Evolutionary conservation across 1,140 invertebrate genomes (phyloP), one percentile per base, ranked within the genome.

Genomic region (Galleria mellonella): DNA sequence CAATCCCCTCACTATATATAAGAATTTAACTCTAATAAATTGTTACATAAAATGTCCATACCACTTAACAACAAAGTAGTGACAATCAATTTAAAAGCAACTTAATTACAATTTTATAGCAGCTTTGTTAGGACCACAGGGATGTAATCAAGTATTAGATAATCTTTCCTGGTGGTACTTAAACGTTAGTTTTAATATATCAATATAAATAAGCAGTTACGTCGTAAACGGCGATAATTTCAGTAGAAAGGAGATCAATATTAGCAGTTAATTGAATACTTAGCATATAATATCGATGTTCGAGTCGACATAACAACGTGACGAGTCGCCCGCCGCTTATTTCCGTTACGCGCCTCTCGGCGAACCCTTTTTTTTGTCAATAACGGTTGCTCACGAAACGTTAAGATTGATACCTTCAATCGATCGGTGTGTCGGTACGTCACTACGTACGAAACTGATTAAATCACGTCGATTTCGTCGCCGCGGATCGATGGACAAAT

Each of bases 321-420:
- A 81, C 72, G 68, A 60, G 69, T 76, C 10, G 70, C 64, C 59
- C 70, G 67, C 64, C 73, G 69, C 69, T 67, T 62, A 76, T 81
- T 84, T 78, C 77, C 81, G 81, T 84, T 84, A 79, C 65, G 67
- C 64, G 66, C 71, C 61, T 76, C 65, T 77, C 71, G 71, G 75
- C 77, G 55, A 70, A 62, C 77, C 77, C 81, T 81, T 83, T 82
- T n/a, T n/a, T 82, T 81, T 79, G 71, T 73, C 67, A 56, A 66
- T 82, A 79, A 81, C 77, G 81, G 79, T 78, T 55, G 65, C 56
- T 65, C 77, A 81, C 77, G 73, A 78, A 82, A 71, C 56, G 54
- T 31, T 55, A 55, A 78, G 74, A 83, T 78, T 78, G 79, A 82
- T 84, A 73, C 81, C 70, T 82, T 72, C 77, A 71, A 79, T 83